phyloP scores from a whole-genome alignment of 2,888 invertebrate genomes.

The Thalpophila matura region DNA sequence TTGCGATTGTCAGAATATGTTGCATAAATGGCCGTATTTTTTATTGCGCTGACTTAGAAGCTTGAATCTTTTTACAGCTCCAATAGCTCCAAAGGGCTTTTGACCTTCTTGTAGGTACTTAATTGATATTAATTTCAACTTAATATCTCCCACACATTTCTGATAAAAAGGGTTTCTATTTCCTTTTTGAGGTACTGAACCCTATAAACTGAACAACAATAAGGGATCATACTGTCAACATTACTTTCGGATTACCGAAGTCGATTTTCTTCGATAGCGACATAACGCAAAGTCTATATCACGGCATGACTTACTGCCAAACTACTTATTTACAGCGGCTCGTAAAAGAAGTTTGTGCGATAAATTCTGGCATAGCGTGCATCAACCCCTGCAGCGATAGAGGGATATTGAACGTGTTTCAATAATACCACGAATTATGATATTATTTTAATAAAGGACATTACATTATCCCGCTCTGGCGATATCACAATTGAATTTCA shows the following conservation, averaged over 20 bases:
- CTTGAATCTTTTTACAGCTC: too few relatives aligned
- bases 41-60: too few relatives aligned
- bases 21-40: too few relatives aligned
- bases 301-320: slow-evolving; percentile 37
- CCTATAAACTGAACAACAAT: not conserved
- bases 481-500: slow-evolving; percentile 16
- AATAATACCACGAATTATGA: slow-evolving; percentile 13
- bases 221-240: slow-evolving; percentile 29
- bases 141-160: too few relatives aligned
- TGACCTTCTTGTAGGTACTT: too few relatives aligned
- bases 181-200: too few relatives aligned
- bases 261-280: slow-evolving; percentile 20
- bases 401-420: slow-evolving; percentile 9
- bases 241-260: slow-evolving; percentile 34
- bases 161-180: too few relatives aligned
- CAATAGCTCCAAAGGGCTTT: too few relatives aligned
- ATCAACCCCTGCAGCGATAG: slow-evolving; percentile 25
- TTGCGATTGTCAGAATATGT: too few relatives aligned
- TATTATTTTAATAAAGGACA: slow-evolving; percentile 15
- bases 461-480: slow-evolving; percentile 4
- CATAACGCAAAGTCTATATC: slow-evolving; percentile 22
- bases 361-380: slow-evolving; percentile 44
- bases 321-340: slow-evolving; percentile 52
- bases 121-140: too few relatives aligned
- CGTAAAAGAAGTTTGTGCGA: slow-evolving; percentile 55